Base-by-base conservation (phyloP, 2,113 vertebrate genomes). In the Rostratula benghalensis region DNA sequence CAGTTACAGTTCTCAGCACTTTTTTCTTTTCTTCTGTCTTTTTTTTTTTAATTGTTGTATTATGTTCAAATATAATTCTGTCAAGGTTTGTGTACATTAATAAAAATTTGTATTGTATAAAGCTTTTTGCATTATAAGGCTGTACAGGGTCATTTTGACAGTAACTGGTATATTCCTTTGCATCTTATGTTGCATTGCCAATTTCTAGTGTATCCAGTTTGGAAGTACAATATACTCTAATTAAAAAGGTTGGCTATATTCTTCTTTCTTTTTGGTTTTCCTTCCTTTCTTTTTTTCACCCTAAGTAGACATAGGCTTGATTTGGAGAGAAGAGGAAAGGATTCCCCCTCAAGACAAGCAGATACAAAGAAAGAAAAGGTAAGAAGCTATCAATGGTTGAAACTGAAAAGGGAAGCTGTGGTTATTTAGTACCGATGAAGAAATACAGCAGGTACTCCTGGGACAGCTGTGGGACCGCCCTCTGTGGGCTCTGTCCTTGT, bases 181-280 rank as follows among this genome's bases (percentile, higher is more conserved):
- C 98, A 98, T 99, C 99, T 99, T 99, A 98, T 97, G 98, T 99
- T 99, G 98, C 98, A 98, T 99, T 99, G 99, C 99, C 99, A 98
- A 99, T 99, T 99, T 98, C 99, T 99, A 99, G 99, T 99, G 99
- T 99, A 99, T 99, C 99, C 98, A 98, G 99, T 99, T 99, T 99
- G 99, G 99, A 99, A 99, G 98, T 99, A 99, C 99, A 99, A 99
- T 99, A 99, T 99, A 99, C 99, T 99, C 99, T 98, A 99, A 99
- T 98, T 98, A 98, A 98, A 98, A 98, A 97, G 96, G 97, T 98
- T 98, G 98, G 97, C 97, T 98, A 98, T 97, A 98, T 69, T 92
- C 95, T 94, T 75, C 96, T 87, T 97, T 97, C 87, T 90, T 94
- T 73, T 96, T 94, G 92, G 33, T 71, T 89, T 94, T 85, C 27